A percentile compares a stretch with the other conserved stretches of the same genome.
Evolutionary conservation across 2,888 invertebrate genomes (phyloP).

Genomic region (Sarcophaga carnaria): DNA sequence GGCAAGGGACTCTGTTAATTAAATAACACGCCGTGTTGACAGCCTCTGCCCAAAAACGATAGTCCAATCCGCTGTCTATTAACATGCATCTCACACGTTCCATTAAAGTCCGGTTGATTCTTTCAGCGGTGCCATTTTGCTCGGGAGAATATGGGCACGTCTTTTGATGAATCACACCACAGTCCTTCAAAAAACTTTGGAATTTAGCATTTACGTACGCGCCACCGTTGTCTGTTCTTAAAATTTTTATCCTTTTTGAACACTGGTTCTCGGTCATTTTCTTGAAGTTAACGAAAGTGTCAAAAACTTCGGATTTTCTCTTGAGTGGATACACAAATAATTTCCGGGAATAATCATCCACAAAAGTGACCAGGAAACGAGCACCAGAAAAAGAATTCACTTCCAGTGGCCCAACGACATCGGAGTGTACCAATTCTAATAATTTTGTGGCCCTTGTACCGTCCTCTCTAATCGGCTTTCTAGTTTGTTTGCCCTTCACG

Average conservation of each 20-base stretch:
- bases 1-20: too few relatives aligned
- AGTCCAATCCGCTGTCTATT: too few relatives aligned
- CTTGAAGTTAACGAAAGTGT: conserved; percentile 67
- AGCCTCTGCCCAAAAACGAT: too few relatives aligned
- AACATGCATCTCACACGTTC: too few relatives aligned
- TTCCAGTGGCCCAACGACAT: too few relatives aligned
- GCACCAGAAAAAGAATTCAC: too few relatives aligned
- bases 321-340: conserved; percentile 51
- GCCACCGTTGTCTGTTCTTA: conserved; percentile 59
- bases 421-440: too few relatives aligned
- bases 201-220: conserved; percentile 65
- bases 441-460: too few relatives aligned
- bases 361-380: too few relatives aligned
- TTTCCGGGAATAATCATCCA: background rate
- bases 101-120: too few relatives aligned
- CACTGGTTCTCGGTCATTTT: conserved; percentile 69
- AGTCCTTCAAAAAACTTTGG: conserved; percentile 45
- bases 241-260: conserved; percentile 63
- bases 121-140: conserved; percentile 58
- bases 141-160: conserved; percentile 68
- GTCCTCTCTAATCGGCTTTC: too few relatives aligned
- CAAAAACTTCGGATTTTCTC: conserved; percentile 51
- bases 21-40: conserved; percentile 54
- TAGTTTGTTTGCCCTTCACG: background rate
- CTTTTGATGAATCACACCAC: conserved; percentile 70